Evolutionary conservation across 1,140 invertebrate genomes (phyloP), one percentile per base, ranked within the genome.

Genomic region (Aphelinus atriplicis): DNA sequence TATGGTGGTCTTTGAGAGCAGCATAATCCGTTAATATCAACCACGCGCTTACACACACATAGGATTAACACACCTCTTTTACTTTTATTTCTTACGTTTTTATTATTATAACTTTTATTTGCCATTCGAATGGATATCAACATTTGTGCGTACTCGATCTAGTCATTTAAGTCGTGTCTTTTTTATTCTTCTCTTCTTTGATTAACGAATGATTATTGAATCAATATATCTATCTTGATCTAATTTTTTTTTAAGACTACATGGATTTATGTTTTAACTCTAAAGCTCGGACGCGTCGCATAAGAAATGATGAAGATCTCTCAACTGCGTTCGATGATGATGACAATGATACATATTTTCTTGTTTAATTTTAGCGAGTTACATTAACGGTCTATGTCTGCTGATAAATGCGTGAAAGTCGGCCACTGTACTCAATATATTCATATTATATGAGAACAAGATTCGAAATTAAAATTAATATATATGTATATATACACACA

Each of bases 1-100:
- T 85, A 84, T 83, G 78, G 83, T 84, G 84, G 84, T 83, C 84
- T 81, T 80, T 75, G 70, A 71, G 61, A 82, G 81, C 82, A 83
- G 84, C 85, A 86, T 87, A 85, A 86, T 78, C 84, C 85, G 86
- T 88, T 88, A 84, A 87, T 87, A 81, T 77, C 75, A 81, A 77
- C 73, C 77, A 73, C 73, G 61, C 74, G 62, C 62, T 56, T 57
- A 71, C 62, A 56, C 50, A 61, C 42, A 55, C 51, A 79, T 77
- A 71, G 70, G 58, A 9, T 47, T 68, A 68, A 70, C 67, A 71
- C 65, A 53, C 69, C 67, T 76, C 66, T 77, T 77, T 76, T 73
- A 63, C 53, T 69, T 75, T 78, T 69, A 75, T 75, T 77, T 72
- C 69, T 75, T 77, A 71, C 63, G 51, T 69, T 75, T 68, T 47